Evolutionary conservation across 2,113 vertebrate genomes (phyloP).

Genomic region (Engystomops pustulosus): DNA sequence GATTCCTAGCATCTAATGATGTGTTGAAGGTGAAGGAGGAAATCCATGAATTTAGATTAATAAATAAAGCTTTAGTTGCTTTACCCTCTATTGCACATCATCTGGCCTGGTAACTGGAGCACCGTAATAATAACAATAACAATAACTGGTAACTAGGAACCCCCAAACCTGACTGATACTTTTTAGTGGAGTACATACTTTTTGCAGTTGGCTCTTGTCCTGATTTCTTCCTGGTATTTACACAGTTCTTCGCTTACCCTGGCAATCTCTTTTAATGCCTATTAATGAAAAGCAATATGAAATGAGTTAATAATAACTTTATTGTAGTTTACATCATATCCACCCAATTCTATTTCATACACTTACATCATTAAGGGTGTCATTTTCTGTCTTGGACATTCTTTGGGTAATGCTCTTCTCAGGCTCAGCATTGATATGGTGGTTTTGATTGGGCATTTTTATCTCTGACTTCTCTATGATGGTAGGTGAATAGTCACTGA

Average conservation of each 20-base stretch:
- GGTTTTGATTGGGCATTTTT: background rate
- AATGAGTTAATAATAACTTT: no score
- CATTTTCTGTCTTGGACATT: constrained; percentile 72
- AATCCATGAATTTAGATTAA: background rate
- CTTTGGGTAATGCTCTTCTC: constrained; percentile 62
- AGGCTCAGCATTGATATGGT: constrained; percentile 7
- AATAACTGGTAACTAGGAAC: background rate
- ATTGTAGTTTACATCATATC: background rate
- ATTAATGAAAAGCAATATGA: constrained; percentile 55
- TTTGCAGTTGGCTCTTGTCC: constrained; percentile 76
- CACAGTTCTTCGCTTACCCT: constrained; percentile 95
- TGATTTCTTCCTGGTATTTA: constrained; percentile 94
- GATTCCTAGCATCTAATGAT: background rate
- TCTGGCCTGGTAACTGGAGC: background rate
- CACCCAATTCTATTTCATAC: background rate
- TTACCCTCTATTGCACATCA: no score
- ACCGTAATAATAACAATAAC: background rate
- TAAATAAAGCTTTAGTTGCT: no score
- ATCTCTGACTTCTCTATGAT: constrained; percentile 55
- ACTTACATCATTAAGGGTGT: constrained; percentile 90
- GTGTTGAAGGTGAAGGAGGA: background rate
- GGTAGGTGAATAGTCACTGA: constrained; percentile 15
- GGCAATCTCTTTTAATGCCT: constrained; percentile 97
- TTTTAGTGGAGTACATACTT: constrained; percentile 73
- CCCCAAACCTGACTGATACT: background rate